phyloP scores from a whole-genome alignment of 2,113 vertebrate species.

The Osmerus eperlanus region DNA sequence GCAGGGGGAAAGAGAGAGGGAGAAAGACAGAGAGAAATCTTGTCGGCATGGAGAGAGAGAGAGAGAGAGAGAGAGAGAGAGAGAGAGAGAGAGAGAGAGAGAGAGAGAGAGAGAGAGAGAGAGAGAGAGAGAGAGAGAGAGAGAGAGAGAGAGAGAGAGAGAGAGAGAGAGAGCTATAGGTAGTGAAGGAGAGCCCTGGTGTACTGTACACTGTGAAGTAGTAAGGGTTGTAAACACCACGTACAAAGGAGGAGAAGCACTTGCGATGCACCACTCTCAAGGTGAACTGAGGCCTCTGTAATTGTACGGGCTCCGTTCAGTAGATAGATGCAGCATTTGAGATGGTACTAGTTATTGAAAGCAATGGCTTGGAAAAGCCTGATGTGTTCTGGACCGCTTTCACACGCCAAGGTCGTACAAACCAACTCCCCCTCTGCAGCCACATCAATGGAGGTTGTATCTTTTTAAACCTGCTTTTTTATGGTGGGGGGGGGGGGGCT shows the following conservation, averaged over 20 bases:
- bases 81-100: background rate
- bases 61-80: background rate
- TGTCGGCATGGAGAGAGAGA: background rate
- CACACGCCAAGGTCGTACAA: no score
- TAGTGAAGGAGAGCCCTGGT: background rate
- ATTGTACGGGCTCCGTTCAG: no score
- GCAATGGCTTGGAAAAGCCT: no score
- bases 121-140: constrained; percentile 1
- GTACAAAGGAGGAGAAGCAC: background rate
- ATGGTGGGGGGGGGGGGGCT: no score
- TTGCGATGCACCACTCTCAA: no score
- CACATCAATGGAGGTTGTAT: no score
- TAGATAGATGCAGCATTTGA: no score
- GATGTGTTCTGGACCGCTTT: no score
- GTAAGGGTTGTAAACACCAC: background rate
- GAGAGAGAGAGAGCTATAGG: background rate
- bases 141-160: background rate
- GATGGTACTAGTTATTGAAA: no score
- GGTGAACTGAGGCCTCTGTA: no score
- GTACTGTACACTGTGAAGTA: background rate
- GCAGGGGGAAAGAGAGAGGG: background rate
- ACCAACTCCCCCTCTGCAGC: no score
- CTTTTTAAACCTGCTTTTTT: no score
- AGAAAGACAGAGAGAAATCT: constrained; percentile 10
- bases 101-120: background rate